Evolutionary conservation across 2,888 invertebrate genomes (phyloP).

Genomic region (Serrognathus titanus): DNA sequence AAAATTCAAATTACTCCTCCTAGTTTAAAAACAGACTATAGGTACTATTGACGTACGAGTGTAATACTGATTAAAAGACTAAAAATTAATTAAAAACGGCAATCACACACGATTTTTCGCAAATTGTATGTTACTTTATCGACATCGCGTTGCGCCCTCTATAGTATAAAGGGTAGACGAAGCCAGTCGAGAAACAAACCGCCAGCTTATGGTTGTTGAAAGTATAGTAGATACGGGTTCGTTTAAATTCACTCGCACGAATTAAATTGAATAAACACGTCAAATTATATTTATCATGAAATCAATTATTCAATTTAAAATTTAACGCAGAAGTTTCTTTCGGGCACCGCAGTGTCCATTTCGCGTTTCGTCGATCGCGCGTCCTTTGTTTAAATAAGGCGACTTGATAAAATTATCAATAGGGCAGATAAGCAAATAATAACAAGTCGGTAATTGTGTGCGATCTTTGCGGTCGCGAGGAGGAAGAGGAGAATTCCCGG

Average conservation of each 20-base stretch:
- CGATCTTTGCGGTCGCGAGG: too few relatives aligned
- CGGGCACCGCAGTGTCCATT: background rate
- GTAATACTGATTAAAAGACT: too few relatives aligned
- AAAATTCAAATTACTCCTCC: too few relatives aligned
- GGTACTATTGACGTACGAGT: too few relatives aligned
- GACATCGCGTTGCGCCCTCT: constrained; percentile 8
- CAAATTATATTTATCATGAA: constrained; percentile 29
- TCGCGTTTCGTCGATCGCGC: background rate
- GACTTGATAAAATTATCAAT: constrained; percentile 16
- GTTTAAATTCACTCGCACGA: constrained; percentile 35
- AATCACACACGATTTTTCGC: too few relatives aligned
- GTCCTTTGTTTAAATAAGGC: constrained; percentile 7
- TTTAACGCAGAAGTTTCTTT: background rate
- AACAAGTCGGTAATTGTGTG: background rate
- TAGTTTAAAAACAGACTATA: too few relatives aligned
- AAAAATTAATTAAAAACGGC: too few relatives aligned
- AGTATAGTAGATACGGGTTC: background rate
- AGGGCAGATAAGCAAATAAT: constrained; percentile 9
- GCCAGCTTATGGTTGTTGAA: constrained; percentile 2
- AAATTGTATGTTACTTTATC: background rate
- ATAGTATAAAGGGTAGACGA: background rate
- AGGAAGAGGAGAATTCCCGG: too few relatives aligned
- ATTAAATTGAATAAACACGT: constrained; percentile 44
- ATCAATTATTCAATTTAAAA: constrained; percentile 32
- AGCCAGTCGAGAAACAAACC: background rate